Conservation (phyloP, 2,797 vertebrate genomes). For the Emys orbicularis region DNA sequence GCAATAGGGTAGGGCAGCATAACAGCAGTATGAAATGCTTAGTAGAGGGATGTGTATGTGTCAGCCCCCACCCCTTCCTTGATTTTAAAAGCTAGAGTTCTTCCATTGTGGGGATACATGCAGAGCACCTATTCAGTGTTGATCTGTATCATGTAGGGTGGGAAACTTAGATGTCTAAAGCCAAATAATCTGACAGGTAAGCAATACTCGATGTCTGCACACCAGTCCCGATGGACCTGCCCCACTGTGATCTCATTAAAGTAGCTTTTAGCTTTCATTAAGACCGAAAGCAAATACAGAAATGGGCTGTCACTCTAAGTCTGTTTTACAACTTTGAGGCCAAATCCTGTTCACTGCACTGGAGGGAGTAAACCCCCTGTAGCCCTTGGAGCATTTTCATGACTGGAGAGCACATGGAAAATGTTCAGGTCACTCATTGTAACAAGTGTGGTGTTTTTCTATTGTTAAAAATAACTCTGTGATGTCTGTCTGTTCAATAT, state of each 20-base stretch:
- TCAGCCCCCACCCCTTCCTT: neutral
- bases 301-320: constrained; percentile 35
- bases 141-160: neutral
- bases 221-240: constrained; percentile 27
- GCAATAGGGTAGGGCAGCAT: neutral
- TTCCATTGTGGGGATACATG: neutral
- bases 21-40: neutral
- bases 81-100: constrained; percentile 12
- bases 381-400: constrained; percentile 21
- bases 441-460: neutral
- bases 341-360: constrained; percentile 38
- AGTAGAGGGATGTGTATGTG: neutral
- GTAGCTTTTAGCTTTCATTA: constrained; percentile 61
- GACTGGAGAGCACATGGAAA: neutral
- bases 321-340: constrained; percentile 39
- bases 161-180: constrained; percentile 37
- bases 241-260: constrained; percentile 59
- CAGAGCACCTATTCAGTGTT: neutral
- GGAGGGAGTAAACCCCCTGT: constrained; percentile 13
- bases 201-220: neutral
- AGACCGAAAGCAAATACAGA: constrained; percentile 43
- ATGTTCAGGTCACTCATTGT: neutral
- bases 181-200: constrained; percentile 37
- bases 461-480: neutral
- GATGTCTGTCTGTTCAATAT: neutral